Conservation (phyloP, 2,888 invertebrate genomes). For the Sabatieria punctata region DNA sequence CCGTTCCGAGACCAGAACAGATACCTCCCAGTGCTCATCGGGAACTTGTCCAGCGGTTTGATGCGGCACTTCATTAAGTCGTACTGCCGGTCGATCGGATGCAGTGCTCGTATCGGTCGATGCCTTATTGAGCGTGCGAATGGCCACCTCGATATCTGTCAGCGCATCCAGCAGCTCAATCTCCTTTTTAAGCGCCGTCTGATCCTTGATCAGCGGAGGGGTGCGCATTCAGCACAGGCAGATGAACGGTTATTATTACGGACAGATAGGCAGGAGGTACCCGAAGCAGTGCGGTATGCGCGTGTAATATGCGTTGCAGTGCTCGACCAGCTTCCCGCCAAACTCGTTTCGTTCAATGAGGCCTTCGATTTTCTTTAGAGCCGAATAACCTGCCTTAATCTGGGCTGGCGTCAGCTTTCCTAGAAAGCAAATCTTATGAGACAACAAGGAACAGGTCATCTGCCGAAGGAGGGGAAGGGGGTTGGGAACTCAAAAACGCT, state of each 20-base stretch:
- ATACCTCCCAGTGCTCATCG: slow-evolving; percentile 32
- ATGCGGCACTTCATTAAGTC: slow-evolving; percentile 35
- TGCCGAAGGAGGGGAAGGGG: no score
- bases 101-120: no score
- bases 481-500: no score
- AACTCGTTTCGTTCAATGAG: slow-evolving; percentile 26
- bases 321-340: slow-evolving; percentile 29
- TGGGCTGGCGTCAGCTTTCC: slow-evolving; percentile 39
- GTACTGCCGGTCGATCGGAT: slow-evolving; percentile 39
- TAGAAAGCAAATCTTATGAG: no score
- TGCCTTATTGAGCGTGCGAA: slow-evolving; percentile 34
- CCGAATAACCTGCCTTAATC: slow-evolving; percentile 37
- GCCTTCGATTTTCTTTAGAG: slow-evolving; percentile 36
- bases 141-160: slow-evolving; percentile 37
- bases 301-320: slow-evolving; percentile 40
- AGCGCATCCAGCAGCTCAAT: slow-evolving; percentile 37
- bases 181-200: slow-evolving; percentile 33
- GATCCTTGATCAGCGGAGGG: slow-evolving; percentile 37
- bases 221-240: slow-evolving; percentile 37
- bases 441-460: no score
- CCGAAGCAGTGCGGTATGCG: slow-evolving; percentile 41
- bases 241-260: no score
- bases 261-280: no score
- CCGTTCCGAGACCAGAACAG: no score
- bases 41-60: slow-evolving; percentile 28